phyloP scores from a whole-genome alignment of 2,113 vertebrate genomes.

The Prionailurus viverrinus region DNA sequence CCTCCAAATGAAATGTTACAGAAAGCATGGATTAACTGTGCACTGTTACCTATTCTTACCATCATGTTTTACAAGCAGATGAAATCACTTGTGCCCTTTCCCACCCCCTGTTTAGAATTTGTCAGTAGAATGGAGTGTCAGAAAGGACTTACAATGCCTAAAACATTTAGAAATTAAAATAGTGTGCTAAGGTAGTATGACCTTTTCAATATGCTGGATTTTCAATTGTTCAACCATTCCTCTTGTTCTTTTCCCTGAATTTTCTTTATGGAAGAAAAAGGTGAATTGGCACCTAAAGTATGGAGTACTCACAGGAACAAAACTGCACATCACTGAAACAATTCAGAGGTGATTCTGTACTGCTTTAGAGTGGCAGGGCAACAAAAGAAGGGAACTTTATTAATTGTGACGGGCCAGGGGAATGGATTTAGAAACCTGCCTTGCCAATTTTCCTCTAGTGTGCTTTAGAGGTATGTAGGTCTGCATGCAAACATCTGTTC shows the following conservation, averaged over 20 bases:
- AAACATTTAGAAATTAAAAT: constrained; percentile 68
- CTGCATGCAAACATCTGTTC: not conserved
- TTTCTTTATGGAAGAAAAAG: constrained; percentile 61
- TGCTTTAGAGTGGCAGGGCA: not conserved
- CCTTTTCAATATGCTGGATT: constrained; percentile 70
- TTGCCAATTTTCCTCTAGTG: not conserved
- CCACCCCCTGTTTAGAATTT: constrained; percentile 16
- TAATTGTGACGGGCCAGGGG: not conserved
- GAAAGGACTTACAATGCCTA: constrained; percentile 46
- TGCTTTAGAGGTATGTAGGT: not conserved
- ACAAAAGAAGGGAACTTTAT: constrained; percentile 33
- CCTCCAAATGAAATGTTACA: not conserved
- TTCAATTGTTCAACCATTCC: constrained; percentile 48
- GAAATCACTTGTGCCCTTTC: constrained; percentile 15
- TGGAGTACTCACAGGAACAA: constrained; percentile 55
- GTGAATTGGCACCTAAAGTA: constrained; percentile 74
- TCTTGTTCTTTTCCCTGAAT: constrained; percentile 61
- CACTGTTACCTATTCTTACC: not conserved
- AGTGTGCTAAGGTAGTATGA: not conserved
- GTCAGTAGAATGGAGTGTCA: not conserved
- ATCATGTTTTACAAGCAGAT: constrained; percentile 42
- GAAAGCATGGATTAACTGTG: not conserved
- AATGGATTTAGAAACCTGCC: not conserved
- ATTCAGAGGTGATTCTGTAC: not conserved
- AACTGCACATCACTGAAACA: constrained; percentile 48